Percentiles rank a stretch among this genome's conserved stretches.
phyloP scores from a whole-genome alignment of 2,888 invertebrate genomes.

The Fragum sueziense region DNA sequence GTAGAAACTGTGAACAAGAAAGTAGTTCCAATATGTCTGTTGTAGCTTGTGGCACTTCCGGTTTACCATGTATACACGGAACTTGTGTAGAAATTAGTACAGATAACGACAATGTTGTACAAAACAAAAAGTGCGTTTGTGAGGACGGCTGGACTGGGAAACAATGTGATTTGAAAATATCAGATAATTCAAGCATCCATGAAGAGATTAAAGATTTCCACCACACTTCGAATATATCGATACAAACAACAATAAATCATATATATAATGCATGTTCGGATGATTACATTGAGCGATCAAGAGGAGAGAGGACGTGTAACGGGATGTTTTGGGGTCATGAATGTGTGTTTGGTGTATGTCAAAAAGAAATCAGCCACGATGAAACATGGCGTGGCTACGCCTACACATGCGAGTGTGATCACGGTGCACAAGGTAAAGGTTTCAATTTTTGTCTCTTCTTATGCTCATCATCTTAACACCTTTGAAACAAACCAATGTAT shows the following conservation, averaged over 20 bases:
- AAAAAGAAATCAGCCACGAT: conserved; percentile 20
- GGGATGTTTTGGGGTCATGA: not conserved
- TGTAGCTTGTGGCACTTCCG: not conserved
- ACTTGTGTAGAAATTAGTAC: not conserved
- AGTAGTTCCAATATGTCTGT: conserved; percentile 5
- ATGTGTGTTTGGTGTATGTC: conserved; percentile 44
- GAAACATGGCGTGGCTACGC: conserved; percentile 33
- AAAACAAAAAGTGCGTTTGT: not conserved
- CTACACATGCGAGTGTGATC: conserved; percentile 41
- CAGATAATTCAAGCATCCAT: not conserved
- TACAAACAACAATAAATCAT: not conserved
- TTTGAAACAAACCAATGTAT: not conserved
- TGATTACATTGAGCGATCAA: not conserved
- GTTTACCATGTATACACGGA: not conserved
- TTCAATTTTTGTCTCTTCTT: not conserved
- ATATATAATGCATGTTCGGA: conserved; percentile 47
- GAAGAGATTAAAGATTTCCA: not conserved
- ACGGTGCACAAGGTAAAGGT: conserved; percentile 46
- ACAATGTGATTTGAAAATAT: not conserved
- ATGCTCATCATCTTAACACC: not conserved
- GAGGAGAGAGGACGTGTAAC: conserved; percentile 24
- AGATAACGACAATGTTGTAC: not conserved
- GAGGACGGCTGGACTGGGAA: not conserved
- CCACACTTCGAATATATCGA: not conserved
- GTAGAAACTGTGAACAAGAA: conserved; percentile 25